phyloP scores from a whole-genome alignment of 2,888 invertebrate species.

The Pristionchus maxplancki region DNA sequence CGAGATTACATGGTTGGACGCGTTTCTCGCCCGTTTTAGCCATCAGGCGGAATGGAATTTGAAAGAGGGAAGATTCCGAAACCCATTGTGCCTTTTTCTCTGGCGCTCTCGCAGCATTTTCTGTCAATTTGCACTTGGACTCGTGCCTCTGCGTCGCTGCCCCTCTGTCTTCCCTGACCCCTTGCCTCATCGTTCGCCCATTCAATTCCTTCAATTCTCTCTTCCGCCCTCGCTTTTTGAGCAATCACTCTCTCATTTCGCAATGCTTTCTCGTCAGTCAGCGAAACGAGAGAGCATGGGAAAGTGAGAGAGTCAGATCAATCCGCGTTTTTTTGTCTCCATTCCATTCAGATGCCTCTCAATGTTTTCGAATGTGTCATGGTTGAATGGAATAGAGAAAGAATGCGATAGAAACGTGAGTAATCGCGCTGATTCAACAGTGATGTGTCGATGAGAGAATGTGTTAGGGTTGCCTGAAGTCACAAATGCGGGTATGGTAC shows the following conservation, averaged over 20 bases:
- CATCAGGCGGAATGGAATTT: not conserved
- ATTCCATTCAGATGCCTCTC: conserved; percentile 56
- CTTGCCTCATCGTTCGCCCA: not conserved
- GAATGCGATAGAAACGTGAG: conserved; percentile 47
- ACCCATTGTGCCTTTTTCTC: not conserved
- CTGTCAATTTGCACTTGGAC: conserved; percentile 20
- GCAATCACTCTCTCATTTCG: no score
- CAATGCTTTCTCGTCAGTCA: no score
- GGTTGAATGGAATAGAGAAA: conserved; percentile 54
- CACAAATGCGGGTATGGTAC: no score
- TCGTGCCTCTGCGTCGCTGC: not conserved
- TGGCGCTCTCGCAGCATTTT: not conserved
- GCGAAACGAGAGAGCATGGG: no score
- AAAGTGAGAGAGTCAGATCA: not conserved
- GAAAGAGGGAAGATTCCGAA: not conserved
- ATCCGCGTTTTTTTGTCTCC: not conserved
- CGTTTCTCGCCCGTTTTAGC: not conserved
- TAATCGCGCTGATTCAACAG: not conserved
- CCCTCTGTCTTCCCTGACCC: not conserved
- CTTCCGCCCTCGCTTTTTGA: no score
- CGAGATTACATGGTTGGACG: not conserved
- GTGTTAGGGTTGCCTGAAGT: not conserved
- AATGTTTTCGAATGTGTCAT: conserved; percentile 48
- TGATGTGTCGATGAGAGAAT: not conserved
- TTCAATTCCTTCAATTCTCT: not conserved